Evolutionary conservation across 1,140 invertebrate species (phyloP).

Genomic region (Caerostris extrusa): DNA sequence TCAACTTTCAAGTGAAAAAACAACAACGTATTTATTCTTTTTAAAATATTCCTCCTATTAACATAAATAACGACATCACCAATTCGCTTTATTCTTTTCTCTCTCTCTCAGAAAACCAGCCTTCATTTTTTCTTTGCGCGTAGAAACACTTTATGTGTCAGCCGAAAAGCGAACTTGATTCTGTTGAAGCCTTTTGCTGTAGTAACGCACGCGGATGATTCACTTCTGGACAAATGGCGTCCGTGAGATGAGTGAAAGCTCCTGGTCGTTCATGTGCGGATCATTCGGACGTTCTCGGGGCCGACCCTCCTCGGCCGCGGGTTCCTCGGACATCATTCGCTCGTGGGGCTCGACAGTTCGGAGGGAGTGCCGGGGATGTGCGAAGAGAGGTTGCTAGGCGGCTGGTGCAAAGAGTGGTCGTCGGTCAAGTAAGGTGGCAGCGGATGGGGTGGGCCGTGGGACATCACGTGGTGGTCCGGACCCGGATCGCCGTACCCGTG

Average conservation of each 20-base stretch:
- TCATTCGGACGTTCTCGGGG: constrained; percentile 42
- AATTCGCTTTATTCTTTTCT: too few relatives aligned
- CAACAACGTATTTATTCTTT: too few relatives aligned
- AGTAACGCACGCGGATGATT: too few relatives aligned
- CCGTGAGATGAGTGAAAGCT: background rate
- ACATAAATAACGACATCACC: too few relatives aligned
- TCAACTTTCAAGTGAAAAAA: too few relatives aligned
- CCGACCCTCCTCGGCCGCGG: constrained; percentile 38
- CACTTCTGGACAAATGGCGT: too few relatives aligned
- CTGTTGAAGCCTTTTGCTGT: too few relatives aligned
- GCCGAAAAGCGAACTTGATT: too few relatives aligned
- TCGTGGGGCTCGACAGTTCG: constrained; percentile 82
- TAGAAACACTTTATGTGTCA: too few relatives aligned
- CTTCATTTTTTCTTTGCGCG: too few relatives aligned
- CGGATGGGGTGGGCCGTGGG: constrained; percentile 75
- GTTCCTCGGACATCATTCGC: constrained; percentile 79
- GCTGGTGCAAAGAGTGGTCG: constrained; percentile 79
- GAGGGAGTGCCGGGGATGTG: constrained; percentile 81
- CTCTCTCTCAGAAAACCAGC: too few relatives aligned
- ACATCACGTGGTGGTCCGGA: constrained; percentile 79
- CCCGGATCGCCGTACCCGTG: constrained; percentile 79
- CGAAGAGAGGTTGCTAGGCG: constrained; percentile 80
- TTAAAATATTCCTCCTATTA: too few relatives aligned
- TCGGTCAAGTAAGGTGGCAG: constrained; percentile 79
- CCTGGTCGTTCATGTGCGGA: constrained; percentile 4